Evolutionary conservation across 2,797 vertebrate species (phyloP).

Genomic region (Halcyon chelicuti): DNA sequence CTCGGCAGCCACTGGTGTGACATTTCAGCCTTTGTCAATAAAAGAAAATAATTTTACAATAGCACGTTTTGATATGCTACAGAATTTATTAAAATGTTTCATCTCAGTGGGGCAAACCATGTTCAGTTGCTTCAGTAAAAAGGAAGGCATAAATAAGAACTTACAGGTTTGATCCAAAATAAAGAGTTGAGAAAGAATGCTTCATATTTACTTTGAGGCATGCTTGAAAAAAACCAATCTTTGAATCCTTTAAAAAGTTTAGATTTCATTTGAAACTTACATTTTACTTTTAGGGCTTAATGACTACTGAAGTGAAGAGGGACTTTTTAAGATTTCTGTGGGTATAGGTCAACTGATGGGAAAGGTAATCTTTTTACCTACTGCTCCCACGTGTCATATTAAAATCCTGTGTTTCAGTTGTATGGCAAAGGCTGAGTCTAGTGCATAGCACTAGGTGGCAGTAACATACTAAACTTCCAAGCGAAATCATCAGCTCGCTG

Average conservation of each 20-base stretch:
- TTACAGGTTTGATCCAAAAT: neutral
- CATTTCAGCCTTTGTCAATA: neutral
- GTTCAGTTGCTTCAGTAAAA: neutral
- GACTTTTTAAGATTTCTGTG: neutral
- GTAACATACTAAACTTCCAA: conserved; percentile 53
- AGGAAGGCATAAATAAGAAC: neutral
- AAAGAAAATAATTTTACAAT: neutral
- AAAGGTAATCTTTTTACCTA: neutral
- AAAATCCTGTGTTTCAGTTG: neutral
- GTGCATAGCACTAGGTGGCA: conserved; percentile 77
- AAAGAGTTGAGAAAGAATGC: neutral
- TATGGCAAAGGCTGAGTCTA: neutral
- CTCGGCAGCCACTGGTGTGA: neutral
- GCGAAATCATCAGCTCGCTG: neutral
- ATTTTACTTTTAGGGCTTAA: neutral
- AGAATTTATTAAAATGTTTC: neutral
- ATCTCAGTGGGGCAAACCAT: neutral
- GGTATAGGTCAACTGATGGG: neutral
- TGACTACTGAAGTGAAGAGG: neutral
- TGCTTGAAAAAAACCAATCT: neutral
- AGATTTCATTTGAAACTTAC: neutral
- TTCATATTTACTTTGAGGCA: neutral
- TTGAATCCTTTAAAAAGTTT: neutral
- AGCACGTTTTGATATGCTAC: neutral
- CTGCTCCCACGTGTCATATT: rapidly evolving